Base-by-base conservation (phyloP, 2,797 vertebrate species). In the Oreochromis grahami region DNA sequence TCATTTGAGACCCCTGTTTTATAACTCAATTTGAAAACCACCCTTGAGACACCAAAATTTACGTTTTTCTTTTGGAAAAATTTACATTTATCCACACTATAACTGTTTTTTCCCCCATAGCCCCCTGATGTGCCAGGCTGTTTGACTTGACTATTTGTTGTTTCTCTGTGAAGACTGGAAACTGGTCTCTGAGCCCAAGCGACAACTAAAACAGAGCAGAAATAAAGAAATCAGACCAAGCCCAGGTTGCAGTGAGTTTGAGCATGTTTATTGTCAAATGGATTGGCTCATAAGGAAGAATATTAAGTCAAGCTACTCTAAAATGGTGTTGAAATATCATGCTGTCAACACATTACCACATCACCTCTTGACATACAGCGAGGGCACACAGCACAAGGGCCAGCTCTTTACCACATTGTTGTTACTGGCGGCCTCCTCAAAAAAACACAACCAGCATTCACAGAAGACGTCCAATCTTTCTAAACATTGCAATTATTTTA, bases 311-410 rank as follows among this genome's bases (percentile, higher is more conserved):
- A 78, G 85, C 81, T 80, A 7, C 50, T 90, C 63, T 65, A 63
- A 85, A 70, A 83, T 38, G 86, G 89, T 91, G 91, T 83, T 93
- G 90, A 94, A 89, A 93, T 89, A 86, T 88, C 45, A 53, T 15
- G 79, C 86, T 91, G 89, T 94, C 93, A 90, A 87, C 91, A 87
- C 91, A 84, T 91, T 85, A 87, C 88, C 87, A 81, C 91, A 88
- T 89, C 89, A 92, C 92, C 86, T 90, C 84, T 32, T 85, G 84
- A 89, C 83, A 82, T 76, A 85, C 81, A 92, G 89, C 86, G 43
- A 63, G 78, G 84, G 79, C 89, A 53, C 51, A 72, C 41, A 81
- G 82, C 60, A 81, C 81, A 36, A 78, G 74, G 60, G 68, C 79
- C 70, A 29, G 88, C 80, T 80, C 80, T 85, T 74, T 12, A 89